Evolutionary conservation across 1,140 invertebrate species (phyloP), one percentile per base, ranked within the genome.

Genomic region (Aphis gossypii): DNA sequence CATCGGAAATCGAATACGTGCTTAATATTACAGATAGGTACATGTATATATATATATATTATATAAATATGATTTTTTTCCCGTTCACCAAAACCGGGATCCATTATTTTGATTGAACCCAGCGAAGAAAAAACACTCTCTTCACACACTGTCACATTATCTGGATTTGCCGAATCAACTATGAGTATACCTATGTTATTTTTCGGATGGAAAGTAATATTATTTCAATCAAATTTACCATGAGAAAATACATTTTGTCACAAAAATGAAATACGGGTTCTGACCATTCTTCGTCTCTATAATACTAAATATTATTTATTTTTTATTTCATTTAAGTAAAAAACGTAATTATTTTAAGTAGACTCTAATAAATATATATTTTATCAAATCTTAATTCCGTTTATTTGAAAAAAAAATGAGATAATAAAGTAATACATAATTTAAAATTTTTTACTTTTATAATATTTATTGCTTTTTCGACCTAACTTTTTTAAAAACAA

Each of bases 71-170:
- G 46, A 46, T 82, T 76, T 35, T 35, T 83, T 25, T 46, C 76
- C 3, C 48, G 30, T 38, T 14, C 54, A 56, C 23, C 21, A 46
- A 54, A 86, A 84, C 82, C 82, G 56, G 82, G 86, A 93, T 93
- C 92, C 92, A 93, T 93, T 93, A 93, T 93, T 93, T 93, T 93
- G 92, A 93, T 93, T 93, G 92, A 93, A 93, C 46, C 51, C 48
- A 21, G n/a, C 7, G n/a, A 92, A 82, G 23, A 83, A 83, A 83
- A 93, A 38, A 54, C 76, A 38, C 82, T 51, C 82, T 93, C 48
- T 92, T 56, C 82, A 44, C 92, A 84, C 92, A 84, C 82, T 86
- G 92, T 93, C 92, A 93, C 92, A 83, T 41, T 83, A 83, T 83
- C 46, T 56, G 82, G 92, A 92, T 86, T 56, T 86, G 46, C 38